Percentiles rank a stretch among this genome's conserved stretches.
Conservation (phyloP, 2,888 invertebrate genomes). For the Dicyrtomina minuta region DNA sequence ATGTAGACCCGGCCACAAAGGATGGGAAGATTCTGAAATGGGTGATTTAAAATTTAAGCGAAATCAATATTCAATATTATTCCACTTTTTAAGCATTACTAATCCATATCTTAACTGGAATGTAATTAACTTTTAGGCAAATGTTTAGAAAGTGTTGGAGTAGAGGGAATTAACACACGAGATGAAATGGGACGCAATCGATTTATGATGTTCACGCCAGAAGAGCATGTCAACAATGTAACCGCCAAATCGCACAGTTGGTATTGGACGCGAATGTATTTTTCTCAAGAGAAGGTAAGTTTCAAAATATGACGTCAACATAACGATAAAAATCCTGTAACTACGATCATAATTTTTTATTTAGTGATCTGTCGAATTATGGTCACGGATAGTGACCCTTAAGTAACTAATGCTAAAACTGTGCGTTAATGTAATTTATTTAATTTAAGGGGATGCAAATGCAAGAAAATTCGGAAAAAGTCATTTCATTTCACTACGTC, state of each 20-base stretch:
- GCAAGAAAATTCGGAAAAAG: constrained; percentile 88
- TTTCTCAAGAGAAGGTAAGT: constrained; percentile 69
- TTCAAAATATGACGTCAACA: too few species aligned
- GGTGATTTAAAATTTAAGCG: constrained; percentile 61
- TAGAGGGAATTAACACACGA: constrained; percentile 82
- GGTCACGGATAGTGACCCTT: too few species aligned
- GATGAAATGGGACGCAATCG: constrained; percentile 81
- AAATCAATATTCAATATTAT: too few species aligned
- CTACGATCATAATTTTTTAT: too few species aligned
- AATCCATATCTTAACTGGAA: too few species aligned
- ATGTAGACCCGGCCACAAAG: constrained; percentile 66
- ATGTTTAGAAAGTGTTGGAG: constrained; percentile 81
- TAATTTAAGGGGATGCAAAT: constrained; percentile 65
- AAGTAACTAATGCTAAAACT: too few species aligned
- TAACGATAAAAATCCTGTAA: too few species aligned
- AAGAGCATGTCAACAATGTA: constrained; percentile 86
- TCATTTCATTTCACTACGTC: constrained; percentile 92
- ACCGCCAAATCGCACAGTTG: constrained; percentile 77
- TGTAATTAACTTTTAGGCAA: constrained; percentile 58
- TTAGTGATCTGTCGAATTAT: too few species aligned
- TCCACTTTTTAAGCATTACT: too few species aligned
- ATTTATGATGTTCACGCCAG: constrained; percentile 93
- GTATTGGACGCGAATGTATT: constrained; percentile 93
- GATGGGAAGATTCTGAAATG: constrained; percentile 90
- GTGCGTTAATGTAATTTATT: too few species aligned